Evolutionary conservation across 2,797 vertebrate genomes (phyloP).

Genomic region (Coilia nasus): DNA sequence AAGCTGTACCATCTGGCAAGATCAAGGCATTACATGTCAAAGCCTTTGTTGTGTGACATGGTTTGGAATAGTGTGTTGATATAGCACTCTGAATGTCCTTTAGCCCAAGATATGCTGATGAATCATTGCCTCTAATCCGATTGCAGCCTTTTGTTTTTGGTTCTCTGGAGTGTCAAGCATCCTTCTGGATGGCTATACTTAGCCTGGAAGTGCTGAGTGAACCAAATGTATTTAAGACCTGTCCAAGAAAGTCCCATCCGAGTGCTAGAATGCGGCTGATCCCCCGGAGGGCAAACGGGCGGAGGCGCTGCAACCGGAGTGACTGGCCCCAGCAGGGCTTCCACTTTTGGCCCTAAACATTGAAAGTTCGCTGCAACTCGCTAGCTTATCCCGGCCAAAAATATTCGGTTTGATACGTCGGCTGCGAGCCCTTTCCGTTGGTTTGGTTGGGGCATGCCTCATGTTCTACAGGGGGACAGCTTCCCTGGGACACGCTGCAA

Average conservation of each 20-base stretch:
- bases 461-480: slow-evolving; percentile 16
- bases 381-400: slow-evolving; percentile 52
- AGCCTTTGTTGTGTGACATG: not conserved
- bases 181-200: not conserved
- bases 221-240: slow-evolving; percentile 22
- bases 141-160: not conserved
- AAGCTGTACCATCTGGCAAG: not conserved
- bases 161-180: not conserved
- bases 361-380: slow-evolving; percentile 51
- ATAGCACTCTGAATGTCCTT: not conserved
- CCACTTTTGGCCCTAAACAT: slow-evolving; percentile 32
- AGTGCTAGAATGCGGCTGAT: slow-evolving; percentile 25
- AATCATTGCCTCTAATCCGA: not conserved
- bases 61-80: not conserved
- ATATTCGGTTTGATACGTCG: slow-evolving; percentile 65
- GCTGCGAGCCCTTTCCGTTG: slow-evolving; percentile 41
- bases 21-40: not conserved
- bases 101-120: not conserved
- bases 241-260: not conserved
- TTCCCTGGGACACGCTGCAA: slow-evolving; percentile 31
- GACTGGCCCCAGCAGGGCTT: not conserved
- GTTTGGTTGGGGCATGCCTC: not conserved
- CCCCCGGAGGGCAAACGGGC: not conserved
- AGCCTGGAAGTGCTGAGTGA: not conserved
- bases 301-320: not conserved